Percentiles rank a stretch among this genome's conserved stretches.
phyloP scores from a whole-genome alignment of 1,140 invertebrate genomes.

The Halotydeus destructor region DNA sequence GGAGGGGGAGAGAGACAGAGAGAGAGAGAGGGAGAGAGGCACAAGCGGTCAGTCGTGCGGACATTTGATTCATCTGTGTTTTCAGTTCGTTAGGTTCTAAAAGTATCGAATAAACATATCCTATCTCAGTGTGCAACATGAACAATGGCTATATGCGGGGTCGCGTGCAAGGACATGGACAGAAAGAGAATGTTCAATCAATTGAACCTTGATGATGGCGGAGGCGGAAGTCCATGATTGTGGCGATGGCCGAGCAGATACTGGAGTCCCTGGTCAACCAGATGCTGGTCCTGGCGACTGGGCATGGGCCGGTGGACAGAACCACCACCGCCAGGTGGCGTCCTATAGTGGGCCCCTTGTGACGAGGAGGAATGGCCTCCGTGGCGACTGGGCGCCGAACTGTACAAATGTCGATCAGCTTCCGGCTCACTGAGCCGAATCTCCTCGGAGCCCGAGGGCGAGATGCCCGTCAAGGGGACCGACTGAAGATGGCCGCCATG shows the following conservation, averaged over 20 bases:
- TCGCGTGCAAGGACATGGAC: background rate
- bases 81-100: background rate
- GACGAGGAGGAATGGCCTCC: background rate
- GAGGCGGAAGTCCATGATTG: background rate
- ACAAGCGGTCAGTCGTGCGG: background rate
- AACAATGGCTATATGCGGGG: background rate
- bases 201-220: conserved; percentile 7
- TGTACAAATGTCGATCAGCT: conserved; percentile 54
- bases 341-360: background rate
- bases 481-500: conserved; percentile 70
- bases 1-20: background rate
- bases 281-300: background rate
- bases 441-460: conserved; percentile 61
- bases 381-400: conserved; percentile 35
- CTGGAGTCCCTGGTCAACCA: background rate
- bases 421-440: conserved; percentile 77
- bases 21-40: background rate
- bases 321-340: conserved; percentile 6
- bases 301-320: background rate
- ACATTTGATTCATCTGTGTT: background rate
- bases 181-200: background rate
- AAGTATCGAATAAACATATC: background rate
- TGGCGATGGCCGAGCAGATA: background rate
- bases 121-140: background rate
- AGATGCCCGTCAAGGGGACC: conserved; percentile 39